Conservation (phyloP, 2,888 invertebrate species). For the Tetragonula carbonaria region DNA sequence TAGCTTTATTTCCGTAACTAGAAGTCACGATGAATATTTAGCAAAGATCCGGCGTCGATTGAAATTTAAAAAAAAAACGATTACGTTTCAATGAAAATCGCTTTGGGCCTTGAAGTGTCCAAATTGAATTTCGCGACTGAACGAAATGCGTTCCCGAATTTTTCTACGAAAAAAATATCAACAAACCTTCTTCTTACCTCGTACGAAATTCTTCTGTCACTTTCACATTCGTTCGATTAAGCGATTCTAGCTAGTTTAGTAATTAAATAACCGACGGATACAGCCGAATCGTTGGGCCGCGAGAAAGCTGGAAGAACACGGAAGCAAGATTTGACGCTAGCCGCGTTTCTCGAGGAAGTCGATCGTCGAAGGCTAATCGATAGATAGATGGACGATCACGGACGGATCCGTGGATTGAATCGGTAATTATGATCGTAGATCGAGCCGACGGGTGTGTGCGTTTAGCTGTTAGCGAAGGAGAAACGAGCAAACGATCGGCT, state of each 20-base stretch:
- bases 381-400: conserved; percentile 26
- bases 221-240: no score
- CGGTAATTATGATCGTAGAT: conserved; percentile 50
- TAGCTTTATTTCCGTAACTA: no score
- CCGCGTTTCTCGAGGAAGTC: conserved; percentile 37
- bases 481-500: conserved; percentile 20
- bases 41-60: no score
- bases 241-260: neutral
- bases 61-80: no score
- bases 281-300: neutral
- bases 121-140: no score
- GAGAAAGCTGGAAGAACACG: conserved; percentile 5
- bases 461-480: conserved; percentile 23
- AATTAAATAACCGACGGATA: neutral
- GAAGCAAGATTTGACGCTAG: conserved; percentile 6
- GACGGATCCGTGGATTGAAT: conserved; percentile 52
- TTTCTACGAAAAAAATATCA: no score
- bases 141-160: no score
- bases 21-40: no score
- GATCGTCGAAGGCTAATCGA: conserved; percentile 17
- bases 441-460: conserved; percentile 11
- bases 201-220: no score
- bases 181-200: no score
- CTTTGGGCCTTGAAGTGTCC: no score
- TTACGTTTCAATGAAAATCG: no score